These are phyloP conservation scores for Watsonalla binaria DNA, from an alignment of 2,888 invertebrate genomes.

Conservation along the genomic window DNA sequence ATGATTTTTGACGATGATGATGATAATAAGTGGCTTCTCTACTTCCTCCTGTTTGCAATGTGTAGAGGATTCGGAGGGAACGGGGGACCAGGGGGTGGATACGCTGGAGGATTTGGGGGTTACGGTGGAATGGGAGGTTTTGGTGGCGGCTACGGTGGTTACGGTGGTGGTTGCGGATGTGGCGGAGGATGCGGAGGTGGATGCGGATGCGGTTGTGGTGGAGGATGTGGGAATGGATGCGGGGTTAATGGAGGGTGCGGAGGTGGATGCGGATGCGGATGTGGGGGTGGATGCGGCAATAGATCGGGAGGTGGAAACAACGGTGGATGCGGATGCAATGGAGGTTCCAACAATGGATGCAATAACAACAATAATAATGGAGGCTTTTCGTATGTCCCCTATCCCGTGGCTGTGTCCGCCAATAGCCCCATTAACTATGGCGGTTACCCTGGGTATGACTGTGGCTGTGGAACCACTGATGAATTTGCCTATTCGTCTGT, in stretches of 20 bases:
- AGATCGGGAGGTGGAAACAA: background rate
- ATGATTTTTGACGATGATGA: slow-evolving; percentile 32
- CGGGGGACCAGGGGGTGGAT: slow-evolving; percentile 12
- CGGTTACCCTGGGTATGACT: background rate
- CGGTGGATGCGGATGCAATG: background rate
- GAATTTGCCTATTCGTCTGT: background rate
- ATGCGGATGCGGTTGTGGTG: background rate
- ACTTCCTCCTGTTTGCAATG: slow-evolving; percentile 44
- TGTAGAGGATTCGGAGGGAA: slow-evolving; percentile 19
- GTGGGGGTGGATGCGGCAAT: background rate
- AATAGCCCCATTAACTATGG: background rate
- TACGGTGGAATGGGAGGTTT: slow-evolving; percentile 15
- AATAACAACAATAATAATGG: background rate
- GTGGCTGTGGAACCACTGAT: background rate
- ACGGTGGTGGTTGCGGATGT: slow-evolving; percentile 9
- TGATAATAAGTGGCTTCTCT: slow-evolving; percentile 35
- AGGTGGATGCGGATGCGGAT: background rate
- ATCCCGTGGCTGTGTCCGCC: slow-evolving; percentile 14
- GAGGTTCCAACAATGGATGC: background rate
- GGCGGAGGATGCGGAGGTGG: slow-evolving; percentile 4
- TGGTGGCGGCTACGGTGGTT: slow-evolving; percentile 7
- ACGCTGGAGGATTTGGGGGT: slow-evolving; percentile 13
- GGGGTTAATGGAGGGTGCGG: background rate
- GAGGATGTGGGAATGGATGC: background rate
- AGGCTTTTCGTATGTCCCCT: slow-evolving; percentile 12